Base-by-base conservation (phyloP, 2,888 invertebrate species). In the Phengaris arion region DNA sequence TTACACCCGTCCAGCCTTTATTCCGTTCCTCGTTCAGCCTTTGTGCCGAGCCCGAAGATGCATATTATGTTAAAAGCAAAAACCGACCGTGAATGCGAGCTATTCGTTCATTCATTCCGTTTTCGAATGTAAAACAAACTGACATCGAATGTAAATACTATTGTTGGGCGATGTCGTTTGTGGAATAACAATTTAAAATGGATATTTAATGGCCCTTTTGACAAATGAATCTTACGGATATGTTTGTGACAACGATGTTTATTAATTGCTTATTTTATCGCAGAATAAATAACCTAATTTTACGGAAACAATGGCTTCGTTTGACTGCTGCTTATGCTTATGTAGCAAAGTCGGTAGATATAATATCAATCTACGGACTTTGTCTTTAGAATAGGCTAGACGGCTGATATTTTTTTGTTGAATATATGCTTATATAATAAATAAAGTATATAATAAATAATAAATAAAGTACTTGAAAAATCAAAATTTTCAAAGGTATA, bases 111-210 rank as follows among this genome's bases (percentile, higher is more conserved):
- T 92, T 91, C 89, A 91, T 89, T 88, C 88, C 86, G 87, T 90
- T 91, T 92, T 90, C 86, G 89, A 88, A 90, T 90, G 91, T 92
- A 92, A 92, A 93, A 93, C 92, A 93, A 92, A 92, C 93, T 93
- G 92, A 92, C 93, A 90, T 89, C 88, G 89, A 92, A 92, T 92
- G 91, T 93, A 93, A 93, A 93, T 92, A 93, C 89, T 89, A 91
- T 93, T 93, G 92, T 93, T 85, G 85, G 84, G 85, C 86, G 91
- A 87, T 91, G 89, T 90, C 90, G 89, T 87, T 85, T 87, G 86
- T 89, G 87, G 88, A 89, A 89, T 90, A 86, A 89, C 86, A 78
- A 85, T 86, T 85, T 84, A 85, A 90, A 92, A 93, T 92, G 88
- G 90, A 86, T 85, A 86, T 91, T 87, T 92, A 91, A 91, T 92